These are phyloP conservation scores for Andrena dorsata DNA, from an alignment of 2,888 invertebrate species.

Conservation along the genomic window DNA sequence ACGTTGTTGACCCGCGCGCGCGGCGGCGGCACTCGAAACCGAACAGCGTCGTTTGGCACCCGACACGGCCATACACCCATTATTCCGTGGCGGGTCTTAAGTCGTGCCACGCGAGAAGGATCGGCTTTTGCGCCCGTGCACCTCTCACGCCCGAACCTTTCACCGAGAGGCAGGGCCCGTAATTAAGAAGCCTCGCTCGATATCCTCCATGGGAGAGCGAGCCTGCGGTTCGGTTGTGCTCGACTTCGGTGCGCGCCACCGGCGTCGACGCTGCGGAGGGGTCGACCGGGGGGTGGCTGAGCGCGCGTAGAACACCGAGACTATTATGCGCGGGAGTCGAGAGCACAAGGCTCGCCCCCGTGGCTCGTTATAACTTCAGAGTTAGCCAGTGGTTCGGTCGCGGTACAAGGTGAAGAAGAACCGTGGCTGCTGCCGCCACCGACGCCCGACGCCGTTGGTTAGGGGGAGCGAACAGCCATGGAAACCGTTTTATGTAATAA, in stretches of 20 bases:
- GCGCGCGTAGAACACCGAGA: conserved; percentile 68
- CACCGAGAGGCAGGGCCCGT: conserved; percentile 60
- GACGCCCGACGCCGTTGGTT: conserved; percentile 44
- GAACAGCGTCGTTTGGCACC: conserved; percentile 60
- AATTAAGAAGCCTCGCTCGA: conserved; percentile 73
- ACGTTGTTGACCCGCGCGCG: conserved; percentile 44
- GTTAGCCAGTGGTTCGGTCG: conserved; percentile 77
- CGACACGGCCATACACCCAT: conserved; percentile 52
- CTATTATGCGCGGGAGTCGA: conserved; percentile 75
- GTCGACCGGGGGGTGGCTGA: conserved; percentile 31
- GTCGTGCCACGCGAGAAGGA: conserved; percentile 61
- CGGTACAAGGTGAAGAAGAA: conserved; percentile 77
- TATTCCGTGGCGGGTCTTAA: conserved; percentile 60
- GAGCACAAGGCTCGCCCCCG: conserved; percentile 72
- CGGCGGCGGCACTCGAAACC: conserved; percentile 36
- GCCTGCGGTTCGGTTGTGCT: conserved; percentile 53
- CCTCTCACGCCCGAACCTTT: conserved; percentile 54
- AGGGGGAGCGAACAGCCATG: conserved; percentile 70
- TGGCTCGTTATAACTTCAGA: conserved; percentile 80
- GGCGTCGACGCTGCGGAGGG: conserved; percentile 42
- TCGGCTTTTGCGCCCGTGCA: conserved; percentile 45
- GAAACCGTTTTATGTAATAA: conserved; percentile 82
- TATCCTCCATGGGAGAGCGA: conserved; percentile 62
- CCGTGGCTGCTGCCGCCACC: conserved; percentile 42
- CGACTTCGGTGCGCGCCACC: conserved; percentile 52